Conservation (phyloP, 2,888 invertebrate genomes). For the Agrochola macilenta region DNA sequence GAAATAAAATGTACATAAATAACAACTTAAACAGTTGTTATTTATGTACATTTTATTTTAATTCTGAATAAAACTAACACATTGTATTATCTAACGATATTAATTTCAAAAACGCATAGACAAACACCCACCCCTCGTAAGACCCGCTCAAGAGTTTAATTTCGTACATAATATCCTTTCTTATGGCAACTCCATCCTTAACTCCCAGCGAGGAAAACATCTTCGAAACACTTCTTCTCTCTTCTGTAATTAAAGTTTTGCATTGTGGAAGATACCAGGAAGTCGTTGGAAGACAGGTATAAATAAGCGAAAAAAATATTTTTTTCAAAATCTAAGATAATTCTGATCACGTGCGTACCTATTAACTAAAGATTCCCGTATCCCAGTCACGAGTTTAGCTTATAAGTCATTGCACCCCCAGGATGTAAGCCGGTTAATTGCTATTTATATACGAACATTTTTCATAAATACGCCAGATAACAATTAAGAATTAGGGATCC, state of each 20-base stretch:
- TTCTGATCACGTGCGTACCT: conserved; percentile 75
- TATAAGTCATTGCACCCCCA: conserved; percentile 80
- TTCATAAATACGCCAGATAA: conserved; percentile 64
- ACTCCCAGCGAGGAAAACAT: neutral
- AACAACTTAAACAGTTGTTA: too few relatives aligned
- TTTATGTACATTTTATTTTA: too few relatives aligned
- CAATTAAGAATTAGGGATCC: conserved; percentile 52
- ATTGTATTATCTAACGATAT: too few relatives aligned
- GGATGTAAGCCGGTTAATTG: conserved; percentile 80
- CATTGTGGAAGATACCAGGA: neutral
- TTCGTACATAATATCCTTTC: neutral
- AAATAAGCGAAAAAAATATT: neutral
- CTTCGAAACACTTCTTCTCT: neutral
- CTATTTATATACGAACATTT: conserved; percentile 73
- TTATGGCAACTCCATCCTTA: neutral
- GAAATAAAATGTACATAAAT: too few relatives aligned
- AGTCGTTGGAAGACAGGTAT: neutral
- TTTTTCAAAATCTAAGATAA: conserved; percentile 54
- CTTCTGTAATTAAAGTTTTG: neutral
- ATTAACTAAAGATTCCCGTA: conserved; percentile 67
- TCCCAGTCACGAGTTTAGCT: conserved; percentile 77
- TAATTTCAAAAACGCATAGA: too few relatives aligned
- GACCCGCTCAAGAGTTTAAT: neutral
- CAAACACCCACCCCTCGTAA: too few relatives aligned
- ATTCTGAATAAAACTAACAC: too few relatives aligned